Evolutionary conservation across 2,113 vertebrate species (phyloP), one percentile per base, ranked within the genome.

Genomic region (Silurus asotus): DNA sequence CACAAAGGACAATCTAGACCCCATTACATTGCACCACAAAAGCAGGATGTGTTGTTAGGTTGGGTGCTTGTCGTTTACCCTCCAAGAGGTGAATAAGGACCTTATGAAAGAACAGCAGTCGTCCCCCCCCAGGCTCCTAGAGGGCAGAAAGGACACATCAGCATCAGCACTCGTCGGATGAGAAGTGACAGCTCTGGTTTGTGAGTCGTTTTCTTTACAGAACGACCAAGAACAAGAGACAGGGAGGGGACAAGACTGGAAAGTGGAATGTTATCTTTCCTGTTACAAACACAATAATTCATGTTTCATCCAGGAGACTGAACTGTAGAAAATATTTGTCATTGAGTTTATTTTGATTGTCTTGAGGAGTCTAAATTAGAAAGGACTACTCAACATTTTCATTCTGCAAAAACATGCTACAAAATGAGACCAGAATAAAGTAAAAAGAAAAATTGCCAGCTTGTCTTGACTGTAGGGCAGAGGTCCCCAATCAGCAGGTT

Each of bases 1-100:
- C 86, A 79, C 78, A 78, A 56, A 58, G 82, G 64, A 81, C 37
- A 64, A 64, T 84, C 79, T 77, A 61, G 25, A 51, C 49, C 59
- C 87, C 55, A 58, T 87, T 76, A 83, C 74, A 56, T 25, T 58
- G 51, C 45, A 56, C 83, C 81, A 81, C 88, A 59, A 84, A 87
- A 62, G 48, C 84, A 82, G 81, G 62, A 74, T 48, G 48, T 0
- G 48, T 80, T 75, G 83, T 83, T 88, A 81, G 78, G 78, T 81
- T 59, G 14, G 72, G 62, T 20, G n/a, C n/a, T 59, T 19, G 49
- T 62, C 17, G 45, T 59, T 84, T 53, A 72, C 67, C 85, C 80
- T 78, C 84, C 49, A 76, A 72, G 23, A 82, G 65, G 49, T 72
- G 19, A 58, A 55, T 14, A 77, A 82, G 72, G 87, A 85, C 62